Percentiles rank a stretch among this genome's conserved stretches.
Conservation (phyloP, 1,140 invertebrate genomes). For the Melanaphis sacchari region DNA sequence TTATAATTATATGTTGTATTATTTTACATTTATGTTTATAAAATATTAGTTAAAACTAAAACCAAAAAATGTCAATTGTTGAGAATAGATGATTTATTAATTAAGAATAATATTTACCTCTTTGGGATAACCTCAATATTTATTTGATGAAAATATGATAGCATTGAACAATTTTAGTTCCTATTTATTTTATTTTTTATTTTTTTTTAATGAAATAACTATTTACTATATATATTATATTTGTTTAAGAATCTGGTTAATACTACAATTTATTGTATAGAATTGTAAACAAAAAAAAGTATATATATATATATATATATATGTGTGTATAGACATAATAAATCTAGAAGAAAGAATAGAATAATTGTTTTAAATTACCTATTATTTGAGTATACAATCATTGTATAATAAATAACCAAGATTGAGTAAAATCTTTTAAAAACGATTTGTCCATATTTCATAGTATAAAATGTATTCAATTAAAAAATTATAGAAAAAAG, state of each 20-base stretch:
- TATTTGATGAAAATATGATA: background rate
- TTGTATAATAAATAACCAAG: background rate
- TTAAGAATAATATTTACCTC: background rate
- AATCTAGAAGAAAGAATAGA: background rate
- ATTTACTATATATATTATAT: background rate
- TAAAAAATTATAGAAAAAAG: background rate
- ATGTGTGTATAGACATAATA: constrained; percentile 16
- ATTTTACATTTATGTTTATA: background rate
- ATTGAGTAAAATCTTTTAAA: background rate
- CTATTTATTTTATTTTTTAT: constrained; percentile 26
- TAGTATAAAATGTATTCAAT: background rate
- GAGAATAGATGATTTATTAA: background rate
- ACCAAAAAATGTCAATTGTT: constrained; percentile 19
- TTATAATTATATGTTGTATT: background rate
- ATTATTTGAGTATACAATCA: background rate
- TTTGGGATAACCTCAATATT: background rate
- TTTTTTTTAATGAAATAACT: background rate
- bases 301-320: background rate
- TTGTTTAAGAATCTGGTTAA: background rate
- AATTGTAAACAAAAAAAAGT: background rate
- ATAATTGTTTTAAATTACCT: background rate
- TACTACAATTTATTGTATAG: background rate
- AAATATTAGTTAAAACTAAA: background rate
- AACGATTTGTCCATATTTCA: background rate
- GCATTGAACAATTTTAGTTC: constrained; percentile 37